A percentile compares a stretch with the other conserved stretches of the same genome.
Conservation (phyloP, 2,888 invertebrate species). For the Adelphocoris suturalis region DNA sequence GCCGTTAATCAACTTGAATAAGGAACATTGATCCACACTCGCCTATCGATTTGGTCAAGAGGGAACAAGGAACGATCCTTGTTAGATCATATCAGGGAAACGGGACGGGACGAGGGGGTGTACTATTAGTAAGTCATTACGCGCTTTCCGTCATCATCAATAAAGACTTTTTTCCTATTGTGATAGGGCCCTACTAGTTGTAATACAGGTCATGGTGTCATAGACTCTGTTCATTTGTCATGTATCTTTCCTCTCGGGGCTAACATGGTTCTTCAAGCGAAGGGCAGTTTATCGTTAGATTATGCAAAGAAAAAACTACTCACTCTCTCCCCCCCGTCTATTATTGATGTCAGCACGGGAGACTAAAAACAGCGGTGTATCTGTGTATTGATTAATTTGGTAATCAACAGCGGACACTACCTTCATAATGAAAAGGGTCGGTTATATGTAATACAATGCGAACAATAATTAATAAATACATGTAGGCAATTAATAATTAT, state of each 20-base stretch:
- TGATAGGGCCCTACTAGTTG: slow-evolving; percentile 17
- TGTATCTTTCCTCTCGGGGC: slow-evolving; percentile 10
- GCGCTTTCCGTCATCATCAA: slow-evolving; percentile 44
- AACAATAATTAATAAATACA: no score
- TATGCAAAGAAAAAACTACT: background rate
- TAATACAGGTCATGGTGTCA: slow-evolving; percentile 49
- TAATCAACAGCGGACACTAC: background rate
- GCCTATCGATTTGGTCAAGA: slow-evolving; percentile 3
- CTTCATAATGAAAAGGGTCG: no score
- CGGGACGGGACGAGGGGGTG: background rate
- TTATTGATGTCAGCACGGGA: background rate
- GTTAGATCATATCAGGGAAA: slow-evolving; percentile 38
- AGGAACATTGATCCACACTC: background rate
- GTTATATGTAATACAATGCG: no score
- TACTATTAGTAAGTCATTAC: slow-evolving; percentile 61
- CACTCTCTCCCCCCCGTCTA: background rate
- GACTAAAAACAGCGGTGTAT: slow-evolving; percentile 29
- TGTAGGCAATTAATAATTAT: no score
- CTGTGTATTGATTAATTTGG: background rate
- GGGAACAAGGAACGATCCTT: background rate
- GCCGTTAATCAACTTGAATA: background rate
- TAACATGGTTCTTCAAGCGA: slow-evolving; percentile 16
- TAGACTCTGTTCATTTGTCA: slow-evolving; percentile 47
- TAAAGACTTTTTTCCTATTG: slow-evolving; percentile 46
- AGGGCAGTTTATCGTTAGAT: slow-evolving; percentile 12